Evolutionary conservation across 2,888 invertebrate species (phyloP).

Genomic region (Agriopis marginaria): DNA sequence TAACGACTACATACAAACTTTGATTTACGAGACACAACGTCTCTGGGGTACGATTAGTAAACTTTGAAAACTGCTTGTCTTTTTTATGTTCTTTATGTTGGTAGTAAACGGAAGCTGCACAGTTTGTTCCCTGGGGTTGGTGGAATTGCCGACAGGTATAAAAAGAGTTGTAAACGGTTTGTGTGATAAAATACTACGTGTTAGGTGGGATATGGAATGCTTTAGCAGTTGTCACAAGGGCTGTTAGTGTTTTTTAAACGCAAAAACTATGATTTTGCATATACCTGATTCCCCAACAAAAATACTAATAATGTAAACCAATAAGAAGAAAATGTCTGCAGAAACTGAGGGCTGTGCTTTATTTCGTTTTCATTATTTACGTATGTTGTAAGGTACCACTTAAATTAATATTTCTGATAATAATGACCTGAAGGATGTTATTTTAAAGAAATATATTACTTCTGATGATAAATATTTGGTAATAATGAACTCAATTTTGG

Average conservation of each 20-base stretch:
- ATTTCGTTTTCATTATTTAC: not conserved
- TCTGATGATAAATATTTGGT: too few relatives aligned
- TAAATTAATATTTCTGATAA: too few relatives aligned
- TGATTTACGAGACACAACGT: slow-evolving; percentile 47
- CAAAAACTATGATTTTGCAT: not conserved
- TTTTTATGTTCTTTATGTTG: slow-evolving; percentile 48
- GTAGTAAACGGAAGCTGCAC: slow-evolving; percentile 43
- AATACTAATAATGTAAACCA: too few relatives aligned
- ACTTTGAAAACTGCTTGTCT: slow-evolving; percentile 52
- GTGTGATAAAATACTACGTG: slow-evolving; percentile 28
- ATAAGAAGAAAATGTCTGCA: too few relatives aligned
- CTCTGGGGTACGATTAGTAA: slow-evolving; percentile 52
- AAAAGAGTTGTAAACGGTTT: slow-evolving; percentile 30
- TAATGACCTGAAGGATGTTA: too few relatives aligned
- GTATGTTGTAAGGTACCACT: too few relatives aligned
- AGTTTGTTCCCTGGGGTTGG: slow-evolving; percentile 25
- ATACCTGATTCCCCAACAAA: too few relatives aligned
- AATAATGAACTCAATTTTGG: too few relatives aligned
- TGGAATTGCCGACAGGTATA: slow-evolving; percentile 35
- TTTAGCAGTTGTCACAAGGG: slow-evolving; percentile 7
- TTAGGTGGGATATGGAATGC: not conserved
- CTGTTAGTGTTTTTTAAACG: too few relatives aligned
- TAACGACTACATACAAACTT: slow-evolving; percentile 45
- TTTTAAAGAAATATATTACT: too few relatives aligned
- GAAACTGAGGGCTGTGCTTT: too few relatives aligned